A percentile compares a stretch with the other conserved stretches of the same genome.
phyloP scores from a whole-genome alignment of 1,140 invertebrate genomes.

The Ips typographus region DNA sequence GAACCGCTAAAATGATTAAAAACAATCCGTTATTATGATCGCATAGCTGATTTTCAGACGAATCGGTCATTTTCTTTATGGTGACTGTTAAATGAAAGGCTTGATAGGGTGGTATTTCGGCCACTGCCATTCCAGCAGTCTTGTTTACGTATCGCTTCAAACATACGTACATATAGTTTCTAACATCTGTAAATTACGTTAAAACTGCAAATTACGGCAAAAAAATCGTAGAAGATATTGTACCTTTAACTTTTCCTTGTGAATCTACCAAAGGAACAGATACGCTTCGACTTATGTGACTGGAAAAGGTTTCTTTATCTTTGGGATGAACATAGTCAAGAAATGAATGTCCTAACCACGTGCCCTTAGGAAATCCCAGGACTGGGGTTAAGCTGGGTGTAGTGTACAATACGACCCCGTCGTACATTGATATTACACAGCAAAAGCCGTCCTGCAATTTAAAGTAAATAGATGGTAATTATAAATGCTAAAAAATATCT shows the following conservation, averaged over 20 bases:
- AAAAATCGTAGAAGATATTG: neutral
- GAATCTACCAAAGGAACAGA: constrained; percentile 56
- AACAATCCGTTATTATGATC: constrained; percentile 60
- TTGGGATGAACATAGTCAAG: constrained; percentile 83
- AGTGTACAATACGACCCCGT: constrained; percentile 77
- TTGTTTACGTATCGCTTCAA: constrained; percentile 59
- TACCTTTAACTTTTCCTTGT: constrained; percentile 46
- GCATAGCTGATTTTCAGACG: constrained; percentile 41
- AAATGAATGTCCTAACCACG: constrained; percentile 83
- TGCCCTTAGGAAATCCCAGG: constrained; percentile 79
- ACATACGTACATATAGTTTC: constrained; percentile 54
- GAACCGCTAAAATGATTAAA: constrained; percentile 70
- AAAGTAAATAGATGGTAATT: too few relatives aligned
- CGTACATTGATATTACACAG: constrained; percentile 77
- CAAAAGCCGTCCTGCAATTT: constrained; percentile 68
- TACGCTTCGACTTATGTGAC: constrained; percentile 58
- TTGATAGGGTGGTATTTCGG: constrained; percentile 64
- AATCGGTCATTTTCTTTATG: constrained; percentile 62
- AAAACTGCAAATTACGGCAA: neutral
- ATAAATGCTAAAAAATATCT: too few relatives aligned
- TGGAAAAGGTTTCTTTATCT: constrained; percentile 61
- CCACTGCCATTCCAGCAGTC: constrained; percentile 62
- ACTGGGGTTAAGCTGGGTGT: constrained; percentile 68
- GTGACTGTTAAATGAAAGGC: constrained; percentile 74
- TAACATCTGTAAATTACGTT: constrained; percentile 42